Evolutionary conservation across 1,140 invertebrate genomes (phyloP).

Genomic region (Formica exsecta): DNA sequence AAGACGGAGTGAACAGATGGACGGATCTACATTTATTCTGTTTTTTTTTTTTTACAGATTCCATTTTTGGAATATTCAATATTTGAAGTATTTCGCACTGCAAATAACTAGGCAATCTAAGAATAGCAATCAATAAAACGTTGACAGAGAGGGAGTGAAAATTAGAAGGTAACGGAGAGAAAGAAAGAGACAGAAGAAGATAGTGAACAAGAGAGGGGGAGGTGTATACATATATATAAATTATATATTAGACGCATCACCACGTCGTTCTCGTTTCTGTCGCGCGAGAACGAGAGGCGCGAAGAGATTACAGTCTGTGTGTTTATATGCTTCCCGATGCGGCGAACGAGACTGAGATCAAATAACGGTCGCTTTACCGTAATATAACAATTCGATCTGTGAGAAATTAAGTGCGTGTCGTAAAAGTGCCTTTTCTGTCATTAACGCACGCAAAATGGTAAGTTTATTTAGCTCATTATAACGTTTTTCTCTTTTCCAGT

Average conservation of each 20-base stretch:
- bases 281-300: slow-evolving; percentile 4
- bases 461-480: not conserved
- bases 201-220: not conserved
- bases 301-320: not conserved
- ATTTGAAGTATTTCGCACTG: not conserved
- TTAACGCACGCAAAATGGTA: slow-evolving; percentile 32
- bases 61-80: not conserved
- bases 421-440: slow-evolving; percentile 52
- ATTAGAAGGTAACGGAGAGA: not conserved
- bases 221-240: not conserved
- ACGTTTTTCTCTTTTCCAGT: too few species aligned
- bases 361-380: not conserved
- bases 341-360: not conserved
- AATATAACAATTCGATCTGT: not conserved
- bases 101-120: not conserved
- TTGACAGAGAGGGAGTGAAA: not conserved
- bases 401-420: not conserved
- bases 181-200: not conserved
- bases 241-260: not conserved
- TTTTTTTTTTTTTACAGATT: not conserved
- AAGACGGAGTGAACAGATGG: not conserved
- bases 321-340: slow-evolving; percentile 17
- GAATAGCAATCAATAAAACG: slow-evolving; percentile 30
- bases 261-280: slow-evolving; percentile 18
- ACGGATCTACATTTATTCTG: not conserved